These are phyloP conservation scores for Grus americana DNA, from an alignment of 2,113 vertebrate genomes.

Conservation along the genomic window DNA sequence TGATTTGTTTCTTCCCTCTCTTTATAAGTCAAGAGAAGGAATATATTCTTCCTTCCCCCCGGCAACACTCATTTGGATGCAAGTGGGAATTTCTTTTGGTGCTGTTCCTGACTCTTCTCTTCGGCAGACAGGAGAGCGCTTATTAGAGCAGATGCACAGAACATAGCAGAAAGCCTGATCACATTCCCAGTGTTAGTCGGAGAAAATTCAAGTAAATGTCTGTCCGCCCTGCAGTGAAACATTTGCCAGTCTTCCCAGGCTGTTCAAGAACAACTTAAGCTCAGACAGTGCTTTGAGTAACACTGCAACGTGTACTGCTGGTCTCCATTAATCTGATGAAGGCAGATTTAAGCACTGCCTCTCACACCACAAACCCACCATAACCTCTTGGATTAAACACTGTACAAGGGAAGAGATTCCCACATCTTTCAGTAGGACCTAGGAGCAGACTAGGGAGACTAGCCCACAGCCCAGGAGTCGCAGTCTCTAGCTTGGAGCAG, in stretches of 20 bases:
- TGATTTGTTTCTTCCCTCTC: not conserved
- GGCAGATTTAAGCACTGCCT: not conserved
- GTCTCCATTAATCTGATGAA: not conserved
- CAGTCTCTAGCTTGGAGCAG: not conserved
- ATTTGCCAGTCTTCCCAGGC: not conserved
- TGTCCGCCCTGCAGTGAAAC: not conserved
- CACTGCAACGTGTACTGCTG: rapidly evolving
- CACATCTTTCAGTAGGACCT: not conserved
- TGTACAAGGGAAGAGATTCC: not conserved
- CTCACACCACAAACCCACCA: not conserved
- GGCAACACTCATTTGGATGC: constrained; percentile 33
- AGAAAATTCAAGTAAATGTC: not conserved
- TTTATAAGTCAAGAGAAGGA: not conserved
- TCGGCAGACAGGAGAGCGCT: not conserved
- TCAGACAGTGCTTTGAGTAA: not conserved
- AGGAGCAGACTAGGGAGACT: not conserved
- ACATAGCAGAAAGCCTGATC: not conserved
- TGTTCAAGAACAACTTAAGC: not conserved
- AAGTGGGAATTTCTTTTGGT: constrained; percentile 38
- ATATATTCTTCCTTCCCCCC: not conserved
- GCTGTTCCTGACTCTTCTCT: constrained; percentile 27
- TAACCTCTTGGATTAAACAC: not conserved
- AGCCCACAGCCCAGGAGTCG: too few relatives aligned
- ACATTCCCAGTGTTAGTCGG: not conserved
- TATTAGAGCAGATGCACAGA: constrained; percentile 34